phyloP scores from a whole-genome alignment of 1,140 invertebrate species.

The Adelges cooleyi region DNA sequence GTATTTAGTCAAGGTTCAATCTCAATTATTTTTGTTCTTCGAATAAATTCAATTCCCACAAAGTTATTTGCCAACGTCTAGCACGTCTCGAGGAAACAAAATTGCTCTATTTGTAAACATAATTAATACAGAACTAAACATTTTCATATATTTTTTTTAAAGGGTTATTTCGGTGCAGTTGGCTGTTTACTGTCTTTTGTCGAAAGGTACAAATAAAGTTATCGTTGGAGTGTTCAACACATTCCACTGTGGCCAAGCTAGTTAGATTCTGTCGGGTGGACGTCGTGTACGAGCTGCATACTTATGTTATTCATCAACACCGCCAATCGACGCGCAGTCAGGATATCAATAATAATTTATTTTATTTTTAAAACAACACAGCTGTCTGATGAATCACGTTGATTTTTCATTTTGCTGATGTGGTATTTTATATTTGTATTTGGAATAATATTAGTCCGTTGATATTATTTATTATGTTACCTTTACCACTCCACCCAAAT shows the following conservation, averaged over 20 bases:
- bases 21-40: too few relatives aligned
- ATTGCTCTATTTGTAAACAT: too few relatives aligned
- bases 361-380: constrained; percentile 12
- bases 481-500: too few relatives aligned
- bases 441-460: neutral
- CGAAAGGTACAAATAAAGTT: constrained; percentile 26
- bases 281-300: neutral
- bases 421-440: constrained; percentile 2
- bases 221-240: neutral
- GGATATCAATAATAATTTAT: constrained; percentile 21
- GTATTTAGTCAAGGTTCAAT: too few relatives aligned
- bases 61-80: too few relatives aligned
- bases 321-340: neutral
- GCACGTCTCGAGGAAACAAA: too few relatives aligned
- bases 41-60: too few relatives aligned
- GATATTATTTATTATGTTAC: constrained; percentile 12
- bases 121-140: too few relatives aligned
- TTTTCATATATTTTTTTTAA: constrained; percentile 35
- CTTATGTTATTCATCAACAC: neutral
- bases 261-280: neutral
- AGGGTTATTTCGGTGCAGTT: constrained; percentile 90
- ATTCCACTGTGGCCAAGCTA: constrained; percentile 7
- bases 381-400: neutral
- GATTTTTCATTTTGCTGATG: constrained; percentile 17
- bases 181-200: constrained; percentile 79